These are phyloP conservation scores for Pollenia angustigena DNA, from an alignment of 2,888 invertebrate species.

Conservation along the genomic window DNA sequence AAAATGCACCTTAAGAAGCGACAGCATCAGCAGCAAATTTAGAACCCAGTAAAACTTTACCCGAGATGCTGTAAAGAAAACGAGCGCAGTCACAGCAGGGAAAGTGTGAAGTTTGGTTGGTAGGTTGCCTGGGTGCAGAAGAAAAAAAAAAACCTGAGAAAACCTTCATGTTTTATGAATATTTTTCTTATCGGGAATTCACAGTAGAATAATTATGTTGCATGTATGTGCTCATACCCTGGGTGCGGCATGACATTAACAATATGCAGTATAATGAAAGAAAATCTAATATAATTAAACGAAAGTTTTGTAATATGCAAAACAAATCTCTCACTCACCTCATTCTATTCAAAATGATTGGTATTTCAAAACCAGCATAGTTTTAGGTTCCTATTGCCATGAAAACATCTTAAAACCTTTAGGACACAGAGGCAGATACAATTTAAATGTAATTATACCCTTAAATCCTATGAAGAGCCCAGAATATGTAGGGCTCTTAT, in stretches of 20 bases:
- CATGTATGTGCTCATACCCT: conserved; percentile 5
- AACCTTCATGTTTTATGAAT: conserved; percentile 48
- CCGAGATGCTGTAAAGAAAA: conserved; percentile 50
- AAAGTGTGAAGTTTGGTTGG: conserved; percentile 68
- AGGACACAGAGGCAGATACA: conserved; percentile 16
- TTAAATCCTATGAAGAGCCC: too few species aligned
- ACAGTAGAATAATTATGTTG: conserved; percentile 20
- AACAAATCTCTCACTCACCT: conserved; percentile 51
- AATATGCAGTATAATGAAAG: neutral
- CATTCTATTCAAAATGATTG: neutral
- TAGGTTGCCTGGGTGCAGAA: conserved; percentile 5
- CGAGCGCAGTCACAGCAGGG: conserved; percentile 65
- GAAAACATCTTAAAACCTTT: conserved; percentile 33
- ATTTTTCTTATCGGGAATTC: conserved; percentile 61
- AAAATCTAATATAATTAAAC: conserved; percentile 48
- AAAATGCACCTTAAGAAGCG: conserved; percentile 45
- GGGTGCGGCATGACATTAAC: conserved; percentile 49
- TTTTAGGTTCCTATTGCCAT: neutral
- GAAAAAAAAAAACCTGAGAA: conserved; percentile 17
- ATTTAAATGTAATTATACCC: conserved; percentile 6
- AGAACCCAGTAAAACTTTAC: conserved; percentile 57
- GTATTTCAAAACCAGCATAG: conserved; percentile 25
- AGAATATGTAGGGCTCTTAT: too few species aligned
- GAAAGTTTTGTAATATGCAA: conserved; percentile 61
- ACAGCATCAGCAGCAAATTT: conserved; percentile 42